phyloP scores from a whole-genome alignment of 2,888 invertebrate species.

The Anthophora plumipes region DNA sequence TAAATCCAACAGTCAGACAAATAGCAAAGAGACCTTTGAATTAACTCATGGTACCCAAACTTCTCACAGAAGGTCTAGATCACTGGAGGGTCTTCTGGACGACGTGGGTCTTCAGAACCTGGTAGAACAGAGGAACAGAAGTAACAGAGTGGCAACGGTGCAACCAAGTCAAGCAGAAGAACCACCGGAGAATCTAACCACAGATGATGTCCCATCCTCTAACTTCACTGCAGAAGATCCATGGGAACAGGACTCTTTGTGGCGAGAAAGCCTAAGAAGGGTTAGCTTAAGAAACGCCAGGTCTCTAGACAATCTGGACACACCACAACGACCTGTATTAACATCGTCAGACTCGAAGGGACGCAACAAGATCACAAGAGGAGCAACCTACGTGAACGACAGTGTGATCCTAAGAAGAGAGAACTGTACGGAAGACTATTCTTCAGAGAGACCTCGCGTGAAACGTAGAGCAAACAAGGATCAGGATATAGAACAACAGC shows the following conservation, averaged over 20 bases:
- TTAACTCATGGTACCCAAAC: constrained; percentile 60
- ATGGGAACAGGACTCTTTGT: constrained; percentile 93
- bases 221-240: constrained; percentile 86
- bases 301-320: constrained; percentile 92
- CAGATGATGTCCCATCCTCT: background rate
- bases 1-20: constrained; percentile 76
- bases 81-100: constrained; percentile 87
- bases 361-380: constrained; percentile 87
- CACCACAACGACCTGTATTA: constrained; percentile 27
- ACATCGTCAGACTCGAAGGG: constrained; percentile 65
- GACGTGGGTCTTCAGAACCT: constrained; percentile 83
- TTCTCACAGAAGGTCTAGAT: constrained; percentile 86
- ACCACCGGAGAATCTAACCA: background rate
- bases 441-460: constrained; percentile 56
- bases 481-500: constrained; percentile 17
- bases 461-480: constrained; percentile 72
- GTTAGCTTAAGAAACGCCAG: constrained; percentile 93
- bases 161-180: constrained; percentile 53
- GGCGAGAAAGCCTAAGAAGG: constrained; percentile 92
- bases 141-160: constrained; percentile 62
- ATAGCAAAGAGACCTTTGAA: constrained; percentile 44
- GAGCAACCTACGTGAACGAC: constrained; percentile 92
- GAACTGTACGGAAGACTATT: constrained; percentile 67
- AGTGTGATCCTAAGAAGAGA: constrained; percentile 87
- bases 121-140: constrained; percentile 77